A percentile compares a stretch with the other conserved stretches of the same genome.
These are phyloP conservation scores for Alitta virens DNA, from an alignment of 2,888 invertebrate genomes.

Conservation along the genomic window DNA sequence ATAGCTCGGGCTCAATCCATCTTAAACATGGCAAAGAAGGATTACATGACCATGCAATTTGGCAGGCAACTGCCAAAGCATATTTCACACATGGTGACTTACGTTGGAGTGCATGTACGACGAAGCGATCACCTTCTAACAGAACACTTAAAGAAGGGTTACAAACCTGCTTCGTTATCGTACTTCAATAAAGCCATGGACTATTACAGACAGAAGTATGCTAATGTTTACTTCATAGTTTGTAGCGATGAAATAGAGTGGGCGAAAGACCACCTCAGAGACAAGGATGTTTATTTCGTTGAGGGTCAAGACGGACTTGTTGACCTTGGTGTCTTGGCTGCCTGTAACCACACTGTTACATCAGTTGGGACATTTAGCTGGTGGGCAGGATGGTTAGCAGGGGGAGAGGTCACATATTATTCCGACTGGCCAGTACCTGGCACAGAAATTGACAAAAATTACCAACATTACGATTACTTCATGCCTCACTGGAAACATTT, in stretches of 20 bases:
- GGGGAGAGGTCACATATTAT: conserved; percentile 15
- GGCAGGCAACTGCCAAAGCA: not conserved
- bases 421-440: conserved; percentile 8
- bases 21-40: not conserved
- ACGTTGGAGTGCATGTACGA: conserved; percentile 13
- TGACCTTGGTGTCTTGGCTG: conserved; percentile 12
- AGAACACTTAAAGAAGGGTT: conserved; percentile 11
- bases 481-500: conserved; percentile 13
- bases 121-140: conserved; percentile 8
- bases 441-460: conserved; percentile 1
- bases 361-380: conserved; percentile 19
- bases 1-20: conserved; percentile 1
- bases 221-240: conserved; percentile 10
- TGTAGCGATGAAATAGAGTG: conserved; percentile 11
- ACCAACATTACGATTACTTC: conserved; percentile 14
- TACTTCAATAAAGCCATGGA: conserved; percentile 14
- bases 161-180: conserved; percentile 9
- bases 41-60: not conserved
- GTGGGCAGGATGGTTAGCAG: conserved; percentile 19
- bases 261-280: conserved; percentile 2
- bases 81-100: not conserved
- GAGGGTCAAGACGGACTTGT: not conserved
- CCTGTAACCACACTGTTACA: conserved; percentile 18
- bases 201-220: conserved; percentile 11
- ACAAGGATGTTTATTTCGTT: conserved; percentile 1